Evolutionary conservation across 92 coral and sea anemone species (phyloP).

Genomic region (Porites lobata): DNA sequence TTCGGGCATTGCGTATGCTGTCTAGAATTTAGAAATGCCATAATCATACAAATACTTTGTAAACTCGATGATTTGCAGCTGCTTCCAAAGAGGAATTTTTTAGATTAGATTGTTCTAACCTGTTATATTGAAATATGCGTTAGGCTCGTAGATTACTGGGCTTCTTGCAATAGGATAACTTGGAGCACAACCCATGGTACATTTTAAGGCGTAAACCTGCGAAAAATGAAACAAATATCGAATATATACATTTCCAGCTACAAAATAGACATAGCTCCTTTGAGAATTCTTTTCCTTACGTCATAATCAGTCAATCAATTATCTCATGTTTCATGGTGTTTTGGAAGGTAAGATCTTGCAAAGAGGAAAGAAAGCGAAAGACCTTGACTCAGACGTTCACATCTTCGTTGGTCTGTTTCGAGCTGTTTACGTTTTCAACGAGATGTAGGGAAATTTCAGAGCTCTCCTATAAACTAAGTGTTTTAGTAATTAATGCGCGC

Average conservation of each 20-base stretch:
- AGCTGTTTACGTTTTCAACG: neutral
- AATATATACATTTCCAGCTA: conserved; percentile 1
- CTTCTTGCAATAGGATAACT: conserved; percentile 84
- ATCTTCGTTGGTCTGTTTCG: neutral
- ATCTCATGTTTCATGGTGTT: neutral
- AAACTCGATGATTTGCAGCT: too few species aligned
- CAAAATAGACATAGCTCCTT: neutral
- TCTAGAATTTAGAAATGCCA: too few species aligned
- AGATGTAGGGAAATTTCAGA: too few species aligned
- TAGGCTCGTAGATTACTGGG: conserved; percentile 82
- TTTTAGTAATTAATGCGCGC: too few species aligned
- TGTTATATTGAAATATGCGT: conserved; percentile 53
- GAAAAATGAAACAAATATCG: conserved; percentile 1
- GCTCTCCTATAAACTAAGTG: too few species aligned
- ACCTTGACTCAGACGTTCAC: neutral
- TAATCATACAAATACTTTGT: too few species aligned
- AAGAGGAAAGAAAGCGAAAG: neutral
- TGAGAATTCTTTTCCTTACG: conserved; percentile 12
- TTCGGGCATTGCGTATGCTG: too few species aligned
- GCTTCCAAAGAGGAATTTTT: neutral
- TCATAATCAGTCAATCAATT: conserved; percentile 35
- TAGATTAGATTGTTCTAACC: conserved; percentile 48
- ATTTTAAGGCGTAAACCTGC: conserved; percentile 50
- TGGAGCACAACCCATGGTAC: conserved; percentile 89
- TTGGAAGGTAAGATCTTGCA: neutral